Conservation (phyloP, 37 sponge, comb jelly and placozoan genomes). For the Petrosia ficiformis region DNA sequence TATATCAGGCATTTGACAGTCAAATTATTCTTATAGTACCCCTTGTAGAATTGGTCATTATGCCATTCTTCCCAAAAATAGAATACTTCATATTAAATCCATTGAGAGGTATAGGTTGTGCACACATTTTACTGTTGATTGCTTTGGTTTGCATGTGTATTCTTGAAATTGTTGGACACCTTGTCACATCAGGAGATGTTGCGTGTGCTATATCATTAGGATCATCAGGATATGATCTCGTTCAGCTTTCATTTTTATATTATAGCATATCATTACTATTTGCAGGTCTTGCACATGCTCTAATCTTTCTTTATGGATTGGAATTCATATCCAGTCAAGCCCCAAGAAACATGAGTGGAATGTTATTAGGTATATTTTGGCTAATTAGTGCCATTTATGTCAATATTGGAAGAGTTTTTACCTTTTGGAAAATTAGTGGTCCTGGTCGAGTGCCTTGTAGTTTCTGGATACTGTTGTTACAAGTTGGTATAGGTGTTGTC, state of each 20-base stretch:
- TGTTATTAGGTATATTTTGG: background rate
- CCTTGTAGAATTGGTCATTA: background rate
- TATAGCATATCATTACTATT: background rate
- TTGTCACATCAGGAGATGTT: too few species aligned
- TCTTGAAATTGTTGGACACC: background rate
- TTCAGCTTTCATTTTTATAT: background rate
- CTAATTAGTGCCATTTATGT: background rate
- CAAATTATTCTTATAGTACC: background rate
- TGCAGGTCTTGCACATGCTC: background rate
- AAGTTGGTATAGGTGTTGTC: background rate
- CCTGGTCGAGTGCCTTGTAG: background rate
- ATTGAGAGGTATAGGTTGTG: background rate
- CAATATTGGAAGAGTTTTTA: background rate
- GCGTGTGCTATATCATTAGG: background rate
- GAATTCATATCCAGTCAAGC: constrained; percentile 3
- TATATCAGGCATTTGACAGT: background rate
- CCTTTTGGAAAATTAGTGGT: background rate
- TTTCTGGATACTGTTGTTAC: background rate
- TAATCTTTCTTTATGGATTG: background rate
- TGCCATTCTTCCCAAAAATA: constrained; percentile 6
- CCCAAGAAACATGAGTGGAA: background rate
- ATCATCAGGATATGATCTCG: background rate
- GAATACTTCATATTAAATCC: background rate
- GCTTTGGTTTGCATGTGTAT: background rate
- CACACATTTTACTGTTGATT: background rate